Evolutionary conservation across 2,797 vertebrate species (phyloP).

Genomic region (Enteromius radiatus): DNA sequence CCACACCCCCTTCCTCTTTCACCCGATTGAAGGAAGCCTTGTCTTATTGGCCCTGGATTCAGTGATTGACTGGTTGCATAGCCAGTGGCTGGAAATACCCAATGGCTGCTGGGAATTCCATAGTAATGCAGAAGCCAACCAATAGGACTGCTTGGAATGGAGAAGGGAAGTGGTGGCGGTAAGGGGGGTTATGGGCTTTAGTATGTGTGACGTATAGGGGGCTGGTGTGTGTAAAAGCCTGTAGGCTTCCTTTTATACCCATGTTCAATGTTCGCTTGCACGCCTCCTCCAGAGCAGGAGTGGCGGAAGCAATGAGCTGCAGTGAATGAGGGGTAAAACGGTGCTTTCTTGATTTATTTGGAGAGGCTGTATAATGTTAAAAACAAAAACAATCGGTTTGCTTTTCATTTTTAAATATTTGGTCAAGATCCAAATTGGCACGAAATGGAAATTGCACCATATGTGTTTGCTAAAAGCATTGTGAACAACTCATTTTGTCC

Average conservation of each 20-base stretch:
- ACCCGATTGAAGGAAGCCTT: slow-evolving; percentile 29
- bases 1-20: slow-evolving; percentile 53
- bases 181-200: slow-evolving; percentile 68
- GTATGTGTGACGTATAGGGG: slow-evolving; percentile 66
- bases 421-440: background rate
- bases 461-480: background rate
- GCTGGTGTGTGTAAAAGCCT: slow-evolving; percentile 44
- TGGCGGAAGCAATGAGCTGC: slow-evolving; percentile 42
- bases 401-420: background rate
- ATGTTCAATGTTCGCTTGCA: slow-evolving; percentile 29
- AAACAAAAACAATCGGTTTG: background rate
- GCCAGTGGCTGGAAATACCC: slow-evolving; percentile 56
- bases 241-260: slow-evolving; percentile 64
- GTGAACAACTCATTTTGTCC: background rate
- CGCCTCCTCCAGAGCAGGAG: slow-evolving; percentile 70
- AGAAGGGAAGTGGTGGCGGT: slow-evolving; percentile 58
- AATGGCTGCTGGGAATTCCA: slow-evolving; percentile 64
- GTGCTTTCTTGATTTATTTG: slow-evolving; percentile 1
- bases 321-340: background rate
- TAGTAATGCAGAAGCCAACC: slow-evolving; percentile 64
- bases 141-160: slow-evolving; percentile 64
- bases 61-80: slow-evolving; percentile 17
- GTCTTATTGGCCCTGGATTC: slow-evolving; percentile 29
- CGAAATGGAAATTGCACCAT: background rate
- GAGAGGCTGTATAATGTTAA: background rate